Percentiles rank a stretch among this genome's conserved stretches.
Conservation (phyloP, 2,888 invertebrate species). For the Dryomyza anilis region DNA sequence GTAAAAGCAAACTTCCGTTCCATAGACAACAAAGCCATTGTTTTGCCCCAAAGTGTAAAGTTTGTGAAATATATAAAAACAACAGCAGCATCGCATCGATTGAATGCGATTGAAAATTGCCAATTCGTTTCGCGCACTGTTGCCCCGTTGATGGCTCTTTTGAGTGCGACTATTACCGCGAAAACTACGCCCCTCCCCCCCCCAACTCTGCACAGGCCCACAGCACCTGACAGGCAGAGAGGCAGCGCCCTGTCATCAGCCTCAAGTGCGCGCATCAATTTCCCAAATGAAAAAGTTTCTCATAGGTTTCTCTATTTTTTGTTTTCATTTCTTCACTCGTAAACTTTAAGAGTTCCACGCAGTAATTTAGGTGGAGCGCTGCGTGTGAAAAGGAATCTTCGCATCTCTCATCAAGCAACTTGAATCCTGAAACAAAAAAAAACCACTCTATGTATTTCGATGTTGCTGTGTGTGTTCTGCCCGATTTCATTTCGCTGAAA, state of each 20-base stretch:
- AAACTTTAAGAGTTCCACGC: constrained; percentile 6
- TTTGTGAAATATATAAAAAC: not conserved
- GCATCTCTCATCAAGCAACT: not conserved
- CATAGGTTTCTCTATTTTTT: constrained; percentile 32
- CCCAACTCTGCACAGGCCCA: not conserved
- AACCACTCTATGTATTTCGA: not conserved
- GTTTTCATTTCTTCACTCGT: constrained; percentile 5
- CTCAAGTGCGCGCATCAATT: constrained; percentile 18
- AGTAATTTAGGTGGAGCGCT: not conserved
- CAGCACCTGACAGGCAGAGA: not conserved
- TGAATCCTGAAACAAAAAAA: not conserved
- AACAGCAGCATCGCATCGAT: constrained; percentile 4
- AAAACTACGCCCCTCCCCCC: constrained; percentile 5
- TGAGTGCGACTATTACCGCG: constrained; percentile 25
- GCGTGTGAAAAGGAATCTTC: not conserved
- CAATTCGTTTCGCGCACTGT: constrained; percentile 25
- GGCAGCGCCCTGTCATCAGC: not conserved
- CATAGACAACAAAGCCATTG: too few relatives aligned
- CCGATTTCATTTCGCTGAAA: too few relatives aligned
- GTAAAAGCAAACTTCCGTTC: not conserved
- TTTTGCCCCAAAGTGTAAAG: constrained; percentile 2
- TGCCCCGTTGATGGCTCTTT: not conserved
- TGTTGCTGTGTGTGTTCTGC: not conserved
- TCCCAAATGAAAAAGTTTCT: constrained; percentile 35
- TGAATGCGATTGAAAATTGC: constrained; percentile 34